phyloP scores from a whole-genome alignment of 1,140 invertebrate genomes.

The Tribolium madens region DNA sequence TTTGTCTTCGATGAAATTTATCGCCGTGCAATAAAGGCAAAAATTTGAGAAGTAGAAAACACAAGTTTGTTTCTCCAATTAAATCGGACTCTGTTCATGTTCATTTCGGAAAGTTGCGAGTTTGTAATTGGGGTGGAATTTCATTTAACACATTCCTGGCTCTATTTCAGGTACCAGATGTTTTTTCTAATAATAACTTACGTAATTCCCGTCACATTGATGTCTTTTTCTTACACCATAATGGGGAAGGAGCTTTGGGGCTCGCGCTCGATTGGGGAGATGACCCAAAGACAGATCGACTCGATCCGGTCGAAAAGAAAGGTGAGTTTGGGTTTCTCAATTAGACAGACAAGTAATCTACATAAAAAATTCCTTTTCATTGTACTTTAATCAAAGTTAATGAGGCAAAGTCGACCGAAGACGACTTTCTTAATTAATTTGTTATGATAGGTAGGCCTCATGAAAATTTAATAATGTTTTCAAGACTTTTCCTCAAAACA shows the following conservation, averaged over 20 bases:
- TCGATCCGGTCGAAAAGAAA: constrained; percentile 89
- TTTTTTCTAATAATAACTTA: constrained; percentile 90
- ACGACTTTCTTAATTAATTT: background rate
- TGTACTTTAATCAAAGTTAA: background rate
- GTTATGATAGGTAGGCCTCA: background rate
- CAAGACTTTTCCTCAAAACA: background rate
- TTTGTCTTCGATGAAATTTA: background rate
- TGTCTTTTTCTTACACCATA: constrained; percentile 87
- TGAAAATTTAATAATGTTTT: background rate
- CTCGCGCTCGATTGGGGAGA: constrained; percentile 89
- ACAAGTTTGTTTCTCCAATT: background rate
- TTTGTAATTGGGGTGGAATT: background rate
- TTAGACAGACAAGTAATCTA: background rate
- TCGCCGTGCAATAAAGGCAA: background rate
- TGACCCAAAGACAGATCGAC: constrained; percentile 85
- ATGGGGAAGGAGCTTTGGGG: constrained; percentile 86
- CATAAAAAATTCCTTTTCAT: too few relatives aligned
- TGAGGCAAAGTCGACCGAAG: background rate
- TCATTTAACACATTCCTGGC: constrained; percentile 21
- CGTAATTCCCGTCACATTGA: constrained; percentile 88
- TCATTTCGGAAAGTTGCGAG: background rate
- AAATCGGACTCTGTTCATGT: background rate
- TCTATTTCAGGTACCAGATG: constrained; percentile 84
- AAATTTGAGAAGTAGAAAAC: background rate
- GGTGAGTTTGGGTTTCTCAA: constrained; percentile 69